Conservation (phyloP, 2,888 invertebrate species). For the Harpalus rufipes region DNA sequence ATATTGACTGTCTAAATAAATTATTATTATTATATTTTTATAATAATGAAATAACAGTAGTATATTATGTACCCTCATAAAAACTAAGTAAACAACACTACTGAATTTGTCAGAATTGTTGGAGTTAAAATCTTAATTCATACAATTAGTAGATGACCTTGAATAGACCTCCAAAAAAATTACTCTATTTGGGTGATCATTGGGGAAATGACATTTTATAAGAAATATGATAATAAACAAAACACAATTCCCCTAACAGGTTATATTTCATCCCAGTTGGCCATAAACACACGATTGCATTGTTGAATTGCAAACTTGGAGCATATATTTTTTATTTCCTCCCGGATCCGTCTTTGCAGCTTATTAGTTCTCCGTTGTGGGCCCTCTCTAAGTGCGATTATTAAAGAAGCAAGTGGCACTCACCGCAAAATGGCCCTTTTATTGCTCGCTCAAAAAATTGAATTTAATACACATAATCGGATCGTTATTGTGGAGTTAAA, state of each 20-base stretch:
- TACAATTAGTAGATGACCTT: no score
- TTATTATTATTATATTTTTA: no score
- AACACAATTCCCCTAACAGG: neutral
- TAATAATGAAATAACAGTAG: no score
- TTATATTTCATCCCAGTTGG: slow-evolving; percentile 10
- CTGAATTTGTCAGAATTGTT: no score
- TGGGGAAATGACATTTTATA: neutral
- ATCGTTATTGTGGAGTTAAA: slow-evolving; percentile 46
- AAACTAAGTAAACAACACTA: no score
- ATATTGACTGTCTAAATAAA: no score
- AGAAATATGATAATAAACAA: slow-evolving; percentile 20
- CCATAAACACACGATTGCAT: slow-evolving; percentile 19
- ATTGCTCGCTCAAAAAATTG: slow-evolving; percentile 40
- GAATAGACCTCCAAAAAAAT: no score
- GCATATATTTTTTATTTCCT: slow-evolving; percentile 42
- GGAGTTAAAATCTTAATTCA: no score
- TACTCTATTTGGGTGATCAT: neutral
- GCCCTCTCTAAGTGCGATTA: slow-evolving; percentile 29
- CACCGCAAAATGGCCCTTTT: slow-evolving; percentile 20
- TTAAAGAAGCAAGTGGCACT: slow-evolving; percentile 49
- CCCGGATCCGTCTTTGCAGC: slow-evolving; percentile 1
- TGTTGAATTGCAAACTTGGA: neutral
- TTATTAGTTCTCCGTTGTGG: slow-evolving; percentile 28
- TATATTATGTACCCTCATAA: no score
- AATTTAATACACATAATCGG: slow-evolving; percentile 59